A percentile compares a stretch with the other conserved stretches of the same genome.
Conservation (phyloP, 1,140 invertebrate genomes). For the Thaumatotibia leucotreta region DNA sequence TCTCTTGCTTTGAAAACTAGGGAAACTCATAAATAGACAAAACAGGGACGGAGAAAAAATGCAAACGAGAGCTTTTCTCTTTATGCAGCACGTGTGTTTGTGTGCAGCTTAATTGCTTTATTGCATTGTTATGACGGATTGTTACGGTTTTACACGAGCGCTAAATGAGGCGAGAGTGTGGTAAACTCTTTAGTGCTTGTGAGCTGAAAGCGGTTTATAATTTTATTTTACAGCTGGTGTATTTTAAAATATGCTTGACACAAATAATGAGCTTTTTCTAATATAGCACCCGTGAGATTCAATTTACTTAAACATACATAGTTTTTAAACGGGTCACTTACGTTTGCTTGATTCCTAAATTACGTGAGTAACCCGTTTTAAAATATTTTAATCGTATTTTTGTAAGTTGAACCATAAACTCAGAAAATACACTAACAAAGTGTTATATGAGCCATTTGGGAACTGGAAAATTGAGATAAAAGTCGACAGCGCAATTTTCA, state of each 20-base stretch:
- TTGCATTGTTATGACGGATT: background rate
- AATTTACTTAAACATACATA: too few relatives aligned
- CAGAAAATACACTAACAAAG: background rate
- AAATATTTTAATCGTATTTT: too few relatives aligned
- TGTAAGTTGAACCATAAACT: background rate
- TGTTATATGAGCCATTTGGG: background rate
- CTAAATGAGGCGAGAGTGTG: background rate
- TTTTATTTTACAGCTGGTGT: background rate
- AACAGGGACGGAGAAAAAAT: slow-evolving; percentile 38
- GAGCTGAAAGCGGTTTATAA: background rate
- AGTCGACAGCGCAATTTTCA: background rate
- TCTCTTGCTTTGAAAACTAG: slow-evolving; percentile 60
- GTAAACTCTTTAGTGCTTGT: background rate
- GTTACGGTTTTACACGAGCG: background rate
- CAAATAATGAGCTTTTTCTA: background rate
- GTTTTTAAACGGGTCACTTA: too few relatives aligned
- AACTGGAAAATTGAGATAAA: background rate
- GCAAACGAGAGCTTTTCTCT: slow-evolving; percentile 2
- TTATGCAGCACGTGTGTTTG: background rate
- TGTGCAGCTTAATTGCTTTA: background rate
- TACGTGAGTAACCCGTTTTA: too few relatives aligned
- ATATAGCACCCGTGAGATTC: background rate
- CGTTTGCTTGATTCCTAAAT: too few relatives aligned
- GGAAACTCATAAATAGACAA: slow-evolving; percentile 57
- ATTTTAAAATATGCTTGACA: background rate